phyloP scores from a whole-genome alignment of 2,888 invertebrate species.

The Calephelis perditalis region DNA sequence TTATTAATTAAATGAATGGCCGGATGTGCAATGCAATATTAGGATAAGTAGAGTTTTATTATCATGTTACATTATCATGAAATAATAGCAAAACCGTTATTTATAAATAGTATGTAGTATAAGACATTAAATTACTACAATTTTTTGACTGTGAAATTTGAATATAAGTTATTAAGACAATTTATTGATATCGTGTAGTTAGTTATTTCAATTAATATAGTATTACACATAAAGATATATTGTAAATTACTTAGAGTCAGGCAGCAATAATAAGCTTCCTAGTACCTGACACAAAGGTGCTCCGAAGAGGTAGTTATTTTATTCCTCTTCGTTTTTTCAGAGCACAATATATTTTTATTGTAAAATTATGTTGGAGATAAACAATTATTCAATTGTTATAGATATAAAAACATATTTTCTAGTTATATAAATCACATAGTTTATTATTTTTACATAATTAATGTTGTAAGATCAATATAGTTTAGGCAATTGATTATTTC shows the following conservation, averaged over 20 bases:
- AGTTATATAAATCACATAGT: background rate
- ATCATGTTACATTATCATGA: background rate
- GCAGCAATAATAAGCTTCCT: slow-evolving; percentile 69
- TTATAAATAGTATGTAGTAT: too few relatives aligned
- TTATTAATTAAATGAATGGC: slow-evolving; percentile 40
- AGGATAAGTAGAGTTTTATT: slow-evolving; percentile 39
- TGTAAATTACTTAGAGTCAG: slow-evolving; percentile 50
- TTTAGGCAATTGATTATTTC: slow-evolving; percentile 42
- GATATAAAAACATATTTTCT: background rate
- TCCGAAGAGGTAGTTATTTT: slow-evolving; percentile 54
- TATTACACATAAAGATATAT: slow-evolving; percentile 12
- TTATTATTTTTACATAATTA: slow-evolving; percentile 5
- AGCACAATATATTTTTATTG: slow-evolving; percentile 43
- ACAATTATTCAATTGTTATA: slow-evolving; percentile 38
- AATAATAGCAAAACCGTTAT: background rate
- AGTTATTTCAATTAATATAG: background rate
- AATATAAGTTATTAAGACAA: background rate
- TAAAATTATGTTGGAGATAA: slow-evolving; percentile 54
- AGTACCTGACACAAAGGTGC: slow-evolving; percentile 72
- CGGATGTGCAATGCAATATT: slow-evolving; percentile 75
- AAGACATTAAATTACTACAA: too few relatives aligned
- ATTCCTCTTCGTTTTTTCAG: slow-evolving; percentile 38
- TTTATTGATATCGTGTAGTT: slow-evolving; percentile 6
- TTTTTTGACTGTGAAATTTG: slow-evolving; percentile 4
- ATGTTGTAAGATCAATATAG: background rate